These are phyloP conservation scores for Pardosa pseudoannulata DNA, from an alignment of 2,888 invertebrate species.

Conservation along the genomic window DNA sequence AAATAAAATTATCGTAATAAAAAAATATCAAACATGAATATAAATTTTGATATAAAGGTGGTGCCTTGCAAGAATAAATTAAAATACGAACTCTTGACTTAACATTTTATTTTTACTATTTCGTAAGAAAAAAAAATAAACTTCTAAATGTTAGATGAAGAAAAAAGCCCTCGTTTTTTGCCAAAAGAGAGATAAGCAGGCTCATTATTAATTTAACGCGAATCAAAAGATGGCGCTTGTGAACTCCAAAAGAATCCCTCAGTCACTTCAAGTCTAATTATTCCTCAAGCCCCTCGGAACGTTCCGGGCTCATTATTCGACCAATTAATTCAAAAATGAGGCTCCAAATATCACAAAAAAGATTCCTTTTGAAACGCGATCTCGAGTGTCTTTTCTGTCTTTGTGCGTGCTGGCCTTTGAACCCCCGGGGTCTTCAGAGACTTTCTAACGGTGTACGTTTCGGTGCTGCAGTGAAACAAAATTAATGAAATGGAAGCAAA, in stretches of 20 bases:
- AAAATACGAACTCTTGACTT: no score
- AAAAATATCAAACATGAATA: no score
- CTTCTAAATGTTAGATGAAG: neutral
- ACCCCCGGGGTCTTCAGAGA: slow-evolving; percentile 26
- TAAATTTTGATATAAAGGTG: no score
- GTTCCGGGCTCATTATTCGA: slow-evolving; percentile 1
- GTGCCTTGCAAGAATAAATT: no score
- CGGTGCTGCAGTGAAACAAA: slow-evolving; percentile 28
- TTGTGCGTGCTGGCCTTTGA: slow-evolving; percentile 59
- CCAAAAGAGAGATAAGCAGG: neutral
- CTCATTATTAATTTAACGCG: neutral
- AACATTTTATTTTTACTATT: no score
- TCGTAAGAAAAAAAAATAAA: neutral
- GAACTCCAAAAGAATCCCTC: neutral
- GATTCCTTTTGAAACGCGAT: neutral
- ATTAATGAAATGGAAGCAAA: slow-evolving; percentile 69
- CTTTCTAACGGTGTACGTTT: slow-evolving; percentile 45
- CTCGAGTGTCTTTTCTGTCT: slow-evolving; percentile 8
- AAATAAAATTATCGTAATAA: no score
- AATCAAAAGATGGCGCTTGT: slow-evolving; percentile 2
- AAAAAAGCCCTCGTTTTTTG: neutral
- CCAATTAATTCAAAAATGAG: slow-evolving; percentile 17
- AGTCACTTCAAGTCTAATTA: slow-evolving; percentile 2
- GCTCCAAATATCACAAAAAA: neutral
- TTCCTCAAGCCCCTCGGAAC: neutral